Conservation (phyloP, 1,140 invertebrate species). For the Diachasma alloeum region DNA sequence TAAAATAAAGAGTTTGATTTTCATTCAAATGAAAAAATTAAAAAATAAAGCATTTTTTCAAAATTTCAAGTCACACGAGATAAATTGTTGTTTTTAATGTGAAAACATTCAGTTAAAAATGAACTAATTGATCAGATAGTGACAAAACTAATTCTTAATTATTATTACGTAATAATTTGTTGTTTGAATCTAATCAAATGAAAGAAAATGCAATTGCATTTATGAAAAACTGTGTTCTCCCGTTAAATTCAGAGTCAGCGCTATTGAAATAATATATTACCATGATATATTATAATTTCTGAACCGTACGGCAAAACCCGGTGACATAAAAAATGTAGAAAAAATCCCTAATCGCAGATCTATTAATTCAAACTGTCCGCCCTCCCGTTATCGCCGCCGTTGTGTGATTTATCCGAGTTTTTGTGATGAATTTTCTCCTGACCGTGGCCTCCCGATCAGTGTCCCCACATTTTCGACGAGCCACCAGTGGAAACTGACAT, state of each 20-base stretch:
- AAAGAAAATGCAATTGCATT: too few relatives aligned
- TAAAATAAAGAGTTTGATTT: too few relatives aligned
- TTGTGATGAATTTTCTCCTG: background rate
- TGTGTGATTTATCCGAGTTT: conserved; percentile 14
- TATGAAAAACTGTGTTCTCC: too few relatives aligned
- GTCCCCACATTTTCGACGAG: background rate
- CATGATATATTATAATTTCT: background rate
- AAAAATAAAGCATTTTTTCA: too few relatives aligned
- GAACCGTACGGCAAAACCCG: background rate
- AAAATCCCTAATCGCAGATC: background rate
- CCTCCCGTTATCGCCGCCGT: background rate
- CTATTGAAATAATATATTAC: background rate
- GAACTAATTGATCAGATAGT: too few relatives aligned
- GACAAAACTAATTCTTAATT: too few relatives aligned
- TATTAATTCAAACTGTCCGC: conserved; percentile 9
- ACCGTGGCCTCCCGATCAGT: background rate
- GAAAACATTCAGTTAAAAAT: too few relatives aligned
- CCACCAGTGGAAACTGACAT: background rate
- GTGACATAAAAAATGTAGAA: background rate
- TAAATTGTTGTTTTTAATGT: too few relatives aligned
- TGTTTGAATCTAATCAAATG: too few relatives aligned
- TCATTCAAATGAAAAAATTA: too few relatives aligned
- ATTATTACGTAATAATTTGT: too few relatives aligned
- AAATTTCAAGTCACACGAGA: too few relatives aligned
- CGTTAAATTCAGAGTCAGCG: background rate